Percentiles rank a stretch among this genome's conserved stretches.
Conservation (phyloP, 2,888 invertebrate species). For the Scaptomyza reducta region DNA sequence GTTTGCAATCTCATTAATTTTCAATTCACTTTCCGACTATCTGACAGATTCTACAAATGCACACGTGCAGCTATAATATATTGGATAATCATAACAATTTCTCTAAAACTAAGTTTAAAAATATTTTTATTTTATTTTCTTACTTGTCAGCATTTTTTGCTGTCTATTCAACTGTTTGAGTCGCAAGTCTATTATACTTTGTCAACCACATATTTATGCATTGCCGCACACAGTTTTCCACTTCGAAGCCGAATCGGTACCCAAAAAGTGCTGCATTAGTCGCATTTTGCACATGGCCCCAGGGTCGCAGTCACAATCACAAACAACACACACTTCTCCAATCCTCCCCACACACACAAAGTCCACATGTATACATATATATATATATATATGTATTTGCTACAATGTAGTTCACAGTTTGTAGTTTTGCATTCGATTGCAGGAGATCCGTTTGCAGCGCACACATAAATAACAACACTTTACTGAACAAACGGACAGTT, state of each 20-base stretch:
- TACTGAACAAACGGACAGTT: constrained; percentile 53
- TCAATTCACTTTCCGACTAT: not conserved
- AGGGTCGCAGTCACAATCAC: constrained; percentile 39
- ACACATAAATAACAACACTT: constrained; percentile 68
- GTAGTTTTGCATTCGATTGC: constrained; percentile 53
- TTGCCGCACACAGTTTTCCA: constrained; percentile 32
- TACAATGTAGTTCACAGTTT: constrained; percentile 30
- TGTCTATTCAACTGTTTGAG: not conserved
- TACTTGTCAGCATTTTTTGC: too few species aligned
- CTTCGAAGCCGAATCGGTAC: constrained; percentile 26
- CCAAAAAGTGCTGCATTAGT: constrained; percentile 34
- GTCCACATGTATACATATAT: not conserved
- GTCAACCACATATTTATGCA: constrained; percentile 34
- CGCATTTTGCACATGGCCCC: constrained; percentile 45
- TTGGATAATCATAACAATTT: too few species aligned
- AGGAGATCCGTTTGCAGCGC: constrained; percentile 17
- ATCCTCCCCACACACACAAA: too few species aligned
- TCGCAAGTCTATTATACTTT: constrained; percentile 28
- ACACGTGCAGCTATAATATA: too few species aligned
- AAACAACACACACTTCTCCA: constrained; percentile 2
- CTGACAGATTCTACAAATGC: too few species aligned
- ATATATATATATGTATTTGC: not conserved
- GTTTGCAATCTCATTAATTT: not conserved
- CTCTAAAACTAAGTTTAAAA: too few species aligned
- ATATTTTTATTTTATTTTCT: too few species aligned